Evolutionary conservation across 2,888 invertebrate species (phyloP).

Genomic region (Scaeva pyrastri): DNA sequence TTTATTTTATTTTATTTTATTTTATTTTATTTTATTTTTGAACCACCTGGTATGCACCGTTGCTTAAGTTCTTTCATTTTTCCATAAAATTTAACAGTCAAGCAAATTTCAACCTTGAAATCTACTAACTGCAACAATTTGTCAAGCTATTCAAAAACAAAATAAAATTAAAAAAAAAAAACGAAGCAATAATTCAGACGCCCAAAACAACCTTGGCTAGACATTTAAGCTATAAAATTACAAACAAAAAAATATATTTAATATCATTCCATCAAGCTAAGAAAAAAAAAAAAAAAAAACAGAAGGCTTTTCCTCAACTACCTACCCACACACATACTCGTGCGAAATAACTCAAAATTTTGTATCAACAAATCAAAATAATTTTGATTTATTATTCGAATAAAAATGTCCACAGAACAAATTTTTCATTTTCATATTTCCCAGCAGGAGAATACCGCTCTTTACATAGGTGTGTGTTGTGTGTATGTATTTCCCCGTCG

Average conservation of each 20-base stretch:
- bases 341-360: constrained; percentile 1
- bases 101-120: neutral
- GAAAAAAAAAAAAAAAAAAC: neutral
- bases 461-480: no score
- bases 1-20: no score
- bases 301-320: neutral
- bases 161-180: neutral
- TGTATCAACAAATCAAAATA: constrained; percentile 23
- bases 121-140: neutral
- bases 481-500: neutral
- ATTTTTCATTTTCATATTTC: constrained; percentile 31
- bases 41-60: no score
- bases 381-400: constrained; percentile 22
- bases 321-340: constrained; percentile 1
- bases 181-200: constrained; percentile 4
- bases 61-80: no score
- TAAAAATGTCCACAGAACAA: constrained; percentile 21
- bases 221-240: constrained; percentile 3
- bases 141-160: neutral
- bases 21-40: no score
- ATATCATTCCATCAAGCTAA: neutral
- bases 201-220: neutral
- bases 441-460: neutral
- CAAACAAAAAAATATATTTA: neutral
- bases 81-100: no score